Conservation (phyloP, 2,888 invertebrate genomes). For the Raillietiella orientalis region DNA sequence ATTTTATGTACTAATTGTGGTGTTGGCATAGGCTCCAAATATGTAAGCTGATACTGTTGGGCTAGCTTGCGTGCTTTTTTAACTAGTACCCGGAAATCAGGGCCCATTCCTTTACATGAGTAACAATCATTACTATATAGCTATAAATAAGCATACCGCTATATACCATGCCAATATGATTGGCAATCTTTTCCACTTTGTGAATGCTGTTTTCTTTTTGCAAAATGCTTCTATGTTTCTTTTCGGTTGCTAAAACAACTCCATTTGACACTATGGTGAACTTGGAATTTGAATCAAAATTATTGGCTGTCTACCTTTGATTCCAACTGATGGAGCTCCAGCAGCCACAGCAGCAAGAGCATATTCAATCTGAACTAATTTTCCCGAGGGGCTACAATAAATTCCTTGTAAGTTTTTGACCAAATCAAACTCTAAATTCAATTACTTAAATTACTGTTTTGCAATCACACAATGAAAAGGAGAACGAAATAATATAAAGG, state of each 20-base stretch:
- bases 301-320: constrained; percentile 50
- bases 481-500: no score
- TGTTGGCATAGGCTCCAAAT: constrained; percentile 83
- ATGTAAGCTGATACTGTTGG: constrained; percentile 64
- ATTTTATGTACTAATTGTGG: constrained; percentile 81
- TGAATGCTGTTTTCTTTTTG: constrained; percentile 89
- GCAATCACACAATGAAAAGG: no score
- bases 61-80: constrained; percentile 80
- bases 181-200: constrained; percentile 82
- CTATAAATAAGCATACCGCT: constrained; percentile 20
- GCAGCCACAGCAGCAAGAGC: constrained; percentile 93
- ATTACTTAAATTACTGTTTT: constrained; percentile 1
- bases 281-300: no score
- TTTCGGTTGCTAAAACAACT: constrained; percentile 91
- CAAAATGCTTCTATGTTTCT: constrained; percentile 83
- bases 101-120: constrained; percentile 37
- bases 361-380: constrained; percentile 98
- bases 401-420: no score
- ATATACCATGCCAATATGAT: constrained; percentile 91
- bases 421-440: not conserved
- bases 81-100: constrained; percentile 61
- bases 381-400: constrained; percentile 66
- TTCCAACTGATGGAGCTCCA: constrained; percentile 93
- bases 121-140: constrained; percentile 1
- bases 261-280: constrained; percentile 97